These are phyloP conservation scores for Poecilobothrus nobilitatus DNA, from an alignment of 2,888 invertebrate species.

Conservation along the genomic window DNA sequence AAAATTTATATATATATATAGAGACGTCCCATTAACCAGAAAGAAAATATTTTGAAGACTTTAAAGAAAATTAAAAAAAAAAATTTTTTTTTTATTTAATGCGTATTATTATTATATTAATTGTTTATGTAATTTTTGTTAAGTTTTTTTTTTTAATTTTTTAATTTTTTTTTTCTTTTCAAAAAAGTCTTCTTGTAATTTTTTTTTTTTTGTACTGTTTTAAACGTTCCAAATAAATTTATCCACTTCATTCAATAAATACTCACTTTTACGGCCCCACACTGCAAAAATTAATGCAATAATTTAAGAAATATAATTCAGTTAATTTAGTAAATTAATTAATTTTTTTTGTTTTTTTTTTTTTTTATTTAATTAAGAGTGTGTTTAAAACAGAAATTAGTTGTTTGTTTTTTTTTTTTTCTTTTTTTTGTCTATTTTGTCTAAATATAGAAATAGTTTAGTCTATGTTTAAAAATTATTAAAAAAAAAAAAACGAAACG, in stretches of 20 bases:
- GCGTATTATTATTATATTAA: too few relatives aligned
- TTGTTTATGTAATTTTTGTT: too few relatives aligned
- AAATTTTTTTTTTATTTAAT: neutral
- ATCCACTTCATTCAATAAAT: constrained; percentile 25
- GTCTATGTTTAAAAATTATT: too few relatives aligned
- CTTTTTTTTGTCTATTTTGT: too few relatives aligned
- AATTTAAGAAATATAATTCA: neutral
- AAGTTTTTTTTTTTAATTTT: too few relatives aligned
- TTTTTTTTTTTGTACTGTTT: too few relatives aligned
- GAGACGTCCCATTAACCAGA: neutral
- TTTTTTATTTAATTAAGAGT: constrained; percentile 1
- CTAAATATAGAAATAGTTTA: too few relatives aligned
- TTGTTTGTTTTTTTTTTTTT: too few relatives aligned
- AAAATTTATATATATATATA: neutral
- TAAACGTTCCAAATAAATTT: constrained; percentile 1
- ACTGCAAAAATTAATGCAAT: constrained; percentile 35
- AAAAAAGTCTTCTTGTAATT: neutral
- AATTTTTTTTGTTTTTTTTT: constrained; percentile 31
- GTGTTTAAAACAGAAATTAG: too few relatives aligned
- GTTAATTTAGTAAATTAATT: neutral
- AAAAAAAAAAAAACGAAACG: too few relatives aligned
- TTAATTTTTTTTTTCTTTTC: too few relatives aligned
- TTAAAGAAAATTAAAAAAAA: too few relatives aligned
- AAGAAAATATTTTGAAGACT: neutral
- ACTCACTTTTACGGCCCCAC: constrained; percentile 53